Base-by-base conservation (phyloP, 2,797 vertebrate species). In the Martes flavigula region DNA sequence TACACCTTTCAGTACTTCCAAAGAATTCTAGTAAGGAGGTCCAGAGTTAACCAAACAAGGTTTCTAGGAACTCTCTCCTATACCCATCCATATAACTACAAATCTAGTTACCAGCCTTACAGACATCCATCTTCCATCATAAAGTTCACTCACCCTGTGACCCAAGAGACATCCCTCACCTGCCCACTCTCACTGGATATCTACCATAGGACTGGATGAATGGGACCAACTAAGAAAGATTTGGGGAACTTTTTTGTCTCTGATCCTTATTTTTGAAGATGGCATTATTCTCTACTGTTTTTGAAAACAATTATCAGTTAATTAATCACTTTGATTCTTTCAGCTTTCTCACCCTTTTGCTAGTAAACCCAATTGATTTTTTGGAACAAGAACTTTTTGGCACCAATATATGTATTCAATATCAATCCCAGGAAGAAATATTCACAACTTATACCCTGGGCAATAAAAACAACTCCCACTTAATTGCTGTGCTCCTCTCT, bases 401-500 rank as follows among this genome's bases (percentile, higher is more conserved):
- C 40, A 97, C 46, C 40, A 83, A 79, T 56, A 90, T 56, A 89
- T 56, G 13, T 81, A 94, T n/a, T 91, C 43, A 91, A 87, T 75
- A 81, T 73, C 40, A 95, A 89, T 27, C 27, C 51, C 68, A 90
- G 90, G 10, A 91, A 91, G 77, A 94, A 92, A 85, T 82, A 89
- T 32, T 54, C 70, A 51, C 56, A 93, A 87, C 77, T 92, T 90
- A 92, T 56, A 66, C 0, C 12, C 32, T 77, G 58, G 35, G 30
- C 46, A 96, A 93, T 32, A 91, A 97, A 95, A 91, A 38, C 75
- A 95, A 92, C 30, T 90, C 54, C 58, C 48, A 85, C 30, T 93
- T 92, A 91, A 91, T 35, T 64, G 51, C 51, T 81, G 18, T 90
- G 11, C 54, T 82, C 46, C 51, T 89, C 58, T 70, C 46, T 88